Evolutionary conservation across 1,140 invertebrate genomes (phyloP), one percentile per base, ranked within the genome.

Genomic region (Apis florea): DNA sequence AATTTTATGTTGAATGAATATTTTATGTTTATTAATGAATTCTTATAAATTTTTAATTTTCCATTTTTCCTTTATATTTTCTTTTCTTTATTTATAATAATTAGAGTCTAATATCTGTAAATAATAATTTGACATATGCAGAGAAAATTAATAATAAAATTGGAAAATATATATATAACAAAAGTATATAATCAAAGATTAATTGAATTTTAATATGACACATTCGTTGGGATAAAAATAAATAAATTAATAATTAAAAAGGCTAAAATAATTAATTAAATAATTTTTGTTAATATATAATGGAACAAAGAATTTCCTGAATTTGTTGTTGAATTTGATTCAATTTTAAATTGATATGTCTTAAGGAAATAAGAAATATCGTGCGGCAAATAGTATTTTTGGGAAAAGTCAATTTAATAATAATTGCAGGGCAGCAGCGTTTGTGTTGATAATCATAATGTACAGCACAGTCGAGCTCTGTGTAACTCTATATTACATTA

Each of bases 401-500:
- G 66, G 74, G 80, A 76, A 82, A 64, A 75, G 77, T 82, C 76
- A 79, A 83, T 79, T 83, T 79, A 83, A 83, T 79, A 79, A 83
- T 80, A 80, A 83, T 83, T 74, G 63, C 51, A 83, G 78, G 78
- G 56, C 70, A 73, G 71, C 77, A 63, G 66, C 66, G 31, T 77
- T 82, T 31, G n/a, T 73, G 70, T 83, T 69, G 54, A 74, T 72
- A 74, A 80, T 83, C 54, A 72, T 66, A 84, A 84, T 74, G 82
- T 79, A 83, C 84, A 85, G 79, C 79, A 87, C 73, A 79, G 49
- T 83, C 26, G 24, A 63, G 24, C 47, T 85, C 73, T 69, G 70
- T 87, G 83, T 90, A 91, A 90, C 89, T 89, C 86, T 92, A 91
- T 93, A 92, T 93, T 92, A 92, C 92, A 92, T 92, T 88, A 88